Evolutionary conservation across 2,888 invertebrate genomes (phyloP).

Genomic region (Ctena decussata): DNA sequence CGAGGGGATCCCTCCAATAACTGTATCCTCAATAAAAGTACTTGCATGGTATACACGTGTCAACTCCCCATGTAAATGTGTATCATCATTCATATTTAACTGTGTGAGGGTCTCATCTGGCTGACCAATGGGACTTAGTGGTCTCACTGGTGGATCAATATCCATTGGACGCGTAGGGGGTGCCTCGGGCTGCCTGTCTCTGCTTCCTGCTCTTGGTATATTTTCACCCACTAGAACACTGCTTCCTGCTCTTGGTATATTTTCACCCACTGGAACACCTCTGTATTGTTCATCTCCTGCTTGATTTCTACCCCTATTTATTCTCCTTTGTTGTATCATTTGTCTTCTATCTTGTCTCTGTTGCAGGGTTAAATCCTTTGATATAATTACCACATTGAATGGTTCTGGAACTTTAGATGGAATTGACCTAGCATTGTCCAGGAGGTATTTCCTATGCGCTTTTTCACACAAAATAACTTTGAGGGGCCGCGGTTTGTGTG

Average conservation of each 20-base stretch:
- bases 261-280: neutral
- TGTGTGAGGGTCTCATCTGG: too few relatives aligned
- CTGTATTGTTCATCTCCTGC: neutral
- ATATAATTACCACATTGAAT: neutral
- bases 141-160: neutral
- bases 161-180: neutral
- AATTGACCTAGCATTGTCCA: neutral
- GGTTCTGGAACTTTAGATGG: neutral
- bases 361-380: neutral
- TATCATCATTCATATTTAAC: neutral
- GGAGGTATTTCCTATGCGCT: neutral
- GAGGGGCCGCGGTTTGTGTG: neutral
- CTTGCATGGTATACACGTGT: neutral
- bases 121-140: neutral
- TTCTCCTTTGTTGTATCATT: neutral
- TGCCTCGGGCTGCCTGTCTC: too few relatives aligned
- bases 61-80: neutral
- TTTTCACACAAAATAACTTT: neutral
- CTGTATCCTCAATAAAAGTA: neutral
- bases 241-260: neutral
- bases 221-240: neutral
- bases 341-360: neutral
- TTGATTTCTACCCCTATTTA: neutral
- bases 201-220: neutral
- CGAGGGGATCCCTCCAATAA: neutral